phyloP scores from a whole-genome alignment of 1,140 invertebrate species.

The Hyposmocoma kahamanoa region DNA sequence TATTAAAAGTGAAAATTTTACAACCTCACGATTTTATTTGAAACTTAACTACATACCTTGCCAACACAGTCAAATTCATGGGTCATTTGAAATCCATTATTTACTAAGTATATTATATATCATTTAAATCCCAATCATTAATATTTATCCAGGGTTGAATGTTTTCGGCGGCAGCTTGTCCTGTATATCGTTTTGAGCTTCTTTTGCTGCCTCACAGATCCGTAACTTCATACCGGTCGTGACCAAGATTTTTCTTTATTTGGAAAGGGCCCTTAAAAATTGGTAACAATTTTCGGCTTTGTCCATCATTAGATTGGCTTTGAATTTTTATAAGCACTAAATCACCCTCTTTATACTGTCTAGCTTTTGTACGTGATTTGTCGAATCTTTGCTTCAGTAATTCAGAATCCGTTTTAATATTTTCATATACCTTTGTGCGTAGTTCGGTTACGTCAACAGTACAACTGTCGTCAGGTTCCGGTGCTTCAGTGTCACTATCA shows the following conservation, averaged over 20 bases:
- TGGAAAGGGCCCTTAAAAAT: background rate
- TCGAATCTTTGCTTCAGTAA: background rate
- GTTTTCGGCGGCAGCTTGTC: background rate
- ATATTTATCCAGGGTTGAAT: slow-evolving; percentile 1
- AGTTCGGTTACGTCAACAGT: background rate
- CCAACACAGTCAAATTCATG: too few relatives aligned
- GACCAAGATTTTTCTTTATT: background rate
- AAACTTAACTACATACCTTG: too few relatives aligned
- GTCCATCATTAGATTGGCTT: background rate
- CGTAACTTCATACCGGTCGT: background rate
- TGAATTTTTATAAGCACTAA: background rate
- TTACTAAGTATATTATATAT: too few relatives aligned
- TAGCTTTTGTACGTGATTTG: background rate
- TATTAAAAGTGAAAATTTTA: too few relatives aligned
- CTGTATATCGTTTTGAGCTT: background rate
- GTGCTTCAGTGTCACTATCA: background rate
- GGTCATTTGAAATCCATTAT: background rate
- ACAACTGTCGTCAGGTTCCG: background rate
- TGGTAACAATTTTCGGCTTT: background rate
- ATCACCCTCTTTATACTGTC: background rate
- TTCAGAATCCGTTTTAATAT: background rate
- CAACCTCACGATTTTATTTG: too few relatives aligned
- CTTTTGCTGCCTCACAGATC: background rate
- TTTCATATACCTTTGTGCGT: background rate
- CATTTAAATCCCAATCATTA: background rate